Evolutionary conservation across 2,797 vertebrate genomes (phyloP).

Genomic region (Sebastes miniatus): DNA sequence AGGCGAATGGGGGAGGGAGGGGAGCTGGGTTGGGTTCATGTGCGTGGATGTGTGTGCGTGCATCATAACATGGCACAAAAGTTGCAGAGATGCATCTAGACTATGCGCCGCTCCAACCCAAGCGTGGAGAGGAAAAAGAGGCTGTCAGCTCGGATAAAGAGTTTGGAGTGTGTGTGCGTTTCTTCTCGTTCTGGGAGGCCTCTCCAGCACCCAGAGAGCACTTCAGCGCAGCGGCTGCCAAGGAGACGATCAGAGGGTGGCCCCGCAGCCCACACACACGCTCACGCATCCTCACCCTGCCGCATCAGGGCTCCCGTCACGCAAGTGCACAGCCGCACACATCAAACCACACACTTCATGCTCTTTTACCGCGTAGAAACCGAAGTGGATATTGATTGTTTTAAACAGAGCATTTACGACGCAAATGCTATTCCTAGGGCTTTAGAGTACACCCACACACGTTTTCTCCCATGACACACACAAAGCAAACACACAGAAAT

Average conservation of each 20-base stretch:
- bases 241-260: slow-evolving; percentile 78
- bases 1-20: slow-evolving; percentile 32
- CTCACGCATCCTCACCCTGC: slow-evolving; percentile 73
- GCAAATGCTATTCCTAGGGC: slow-evolving; percentile 71
- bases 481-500: slow-evolving; percentile 6
- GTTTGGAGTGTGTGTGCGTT: slow-evolving; percentile 45
- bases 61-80: slow-evolving; percentile 52
- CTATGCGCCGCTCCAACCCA: slow-evolving; percentile 45
- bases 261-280: slow-evolving; percentile 77
- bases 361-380: slow-evolving; percentile 48
- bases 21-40: slow-evolving; percentile 27
- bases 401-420: slow-evolving; percentile 78
- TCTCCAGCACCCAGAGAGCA: slow-evolving; percentile 72
- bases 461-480: slow-evolving; percentile 48
- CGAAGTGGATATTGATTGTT: slow-evolving; percentile 77
- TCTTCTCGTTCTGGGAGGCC: slow-evolving; percentile 65
- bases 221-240: slow-evolving; percentile 74
- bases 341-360: slow-evolving; percentile 43
- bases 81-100: slow-evolving; percentile 68
- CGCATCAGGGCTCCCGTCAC: slow-evolving; percentile 55
- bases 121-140: slow-evolving; percentile 59
- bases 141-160: slow-evolving; percentile 75
- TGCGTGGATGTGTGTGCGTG: slow-evolving; percentile 1
- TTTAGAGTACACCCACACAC: slow-evolving; percentile 67
- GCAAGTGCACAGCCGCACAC: slow-evolving; percentile 15